Percentiles rank a stretch among this genome's conserved stretches.
phyloP scores from a whole-genome alignment of 2,888 invertebrate species.

The Drosophila quinaria region DNA sequence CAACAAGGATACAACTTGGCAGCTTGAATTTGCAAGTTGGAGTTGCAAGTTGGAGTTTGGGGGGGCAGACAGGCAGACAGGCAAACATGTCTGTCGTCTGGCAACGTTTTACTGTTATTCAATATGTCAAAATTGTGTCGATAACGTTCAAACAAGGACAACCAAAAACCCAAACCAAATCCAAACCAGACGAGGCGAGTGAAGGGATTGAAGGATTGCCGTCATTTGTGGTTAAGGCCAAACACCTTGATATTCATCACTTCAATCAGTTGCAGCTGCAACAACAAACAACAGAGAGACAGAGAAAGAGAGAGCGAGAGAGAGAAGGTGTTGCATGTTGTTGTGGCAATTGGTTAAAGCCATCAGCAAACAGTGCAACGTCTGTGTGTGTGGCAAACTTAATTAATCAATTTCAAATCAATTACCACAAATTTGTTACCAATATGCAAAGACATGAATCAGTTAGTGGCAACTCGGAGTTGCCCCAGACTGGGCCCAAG shows the following conservation, averaged over 20 bases:
- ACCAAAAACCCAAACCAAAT: conserved; percentile 12
- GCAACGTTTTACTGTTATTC: conserved; percentile 78
- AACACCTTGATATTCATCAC: conserved; percentile 36
- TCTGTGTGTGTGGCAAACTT: conserved; percentile 54
- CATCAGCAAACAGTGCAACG: conserved; percentile 41
- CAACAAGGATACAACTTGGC: conserved; percentile 44
- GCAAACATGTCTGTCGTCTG: conserved; percentile 55
- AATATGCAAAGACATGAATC: conserved; percentile 82
- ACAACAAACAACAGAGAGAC: neutral
- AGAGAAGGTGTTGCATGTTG: conserved; percentile 1
- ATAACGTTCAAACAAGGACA: conserved; percentile 72
- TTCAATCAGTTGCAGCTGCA: conserved; percentile 30
- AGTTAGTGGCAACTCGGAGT: conserved; percentile 37
- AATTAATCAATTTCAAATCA: conserved; percentile 83
- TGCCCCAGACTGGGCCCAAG: conserved; percentile 37
- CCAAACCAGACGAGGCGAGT: conserved; percentile 4
- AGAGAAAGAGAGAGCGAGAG: neutral
- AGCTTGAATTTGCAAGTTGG: neutral
- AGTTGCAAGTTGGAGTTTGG: neutral
- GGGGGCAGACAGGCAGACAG: conserved; percentile 42
- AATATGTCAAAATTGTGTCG: conserved; percentile 83
- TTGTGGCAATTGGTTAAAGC: conserved; percentile 45
- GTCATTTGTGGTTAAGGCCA: conserved; percentile 67
- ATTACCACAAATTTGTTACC: conserved; percentile 83
- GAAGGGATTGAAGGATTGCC: conserved; percentile 36